These are phyloP conservation scores for Magallana gigas DNA, from an alignment of 1,140 invertebrate species.

Conservation along the genomic window DNA sequence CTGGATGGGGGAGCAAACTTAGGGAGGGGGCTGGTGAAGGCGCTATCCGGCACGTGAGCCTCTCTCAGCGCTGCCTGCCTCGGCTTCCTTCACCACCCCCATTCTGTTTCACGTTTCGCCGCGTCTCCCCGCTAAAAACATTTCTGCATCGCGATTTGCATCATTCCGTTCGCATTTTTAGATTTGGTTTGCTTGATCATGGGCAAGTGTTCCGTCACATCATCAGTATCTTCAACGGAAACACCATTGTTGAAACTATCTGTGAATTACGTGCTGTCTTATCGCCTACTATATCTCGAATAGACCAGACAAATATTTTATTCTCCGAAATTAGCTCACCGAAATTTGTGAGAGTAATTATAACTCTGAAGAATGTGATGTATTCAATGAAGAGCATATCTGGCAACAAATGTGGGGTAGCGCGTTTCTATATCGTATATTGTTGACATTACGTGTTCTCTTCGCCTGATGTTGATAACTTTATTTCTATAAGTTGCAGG, in stretches of 20 bases:
- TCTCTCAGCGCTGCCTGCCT: not conserved
- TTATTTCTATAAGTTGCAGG: not conserved
- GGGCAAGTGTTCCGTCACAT: slow-evolving; percentile 16
- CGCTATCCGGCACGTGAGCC: not conserved
- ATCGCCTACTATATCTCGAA: slow-evolving; percentile 31
- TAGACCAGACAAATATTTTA: slow-evolving; percentile 38
- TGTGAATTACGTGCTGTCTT: slow-evolving; percentile 24
- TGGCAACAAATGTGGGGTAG: slow-evolving; percentile 22
- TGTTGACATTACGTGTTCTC: slow-evolving; percentile 24
- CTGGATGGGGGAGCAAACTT: not conserved
- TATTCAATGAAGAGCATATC: slow-evolving; percentile 15
- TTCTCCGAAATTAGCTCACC: slow-evolving; percentile 30
- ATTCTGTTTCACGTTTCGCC: not conserved
- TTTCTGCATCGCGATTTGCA: not conserved
- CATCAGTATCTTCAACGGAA: not conserved
- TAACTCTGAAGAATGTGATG: slow-evolving; percentile 27
- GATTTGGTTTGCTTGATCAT: slow-evolving; percentile 9
- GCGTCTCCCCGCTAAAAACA: not conserved
- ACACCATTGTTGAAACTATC: slow-evolving; percentile 31
- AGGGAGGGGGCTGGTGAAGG: not conserved
- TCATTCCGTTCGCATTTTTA: not conserved
- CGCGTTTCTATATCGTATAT: slow-evolving; percentile 23
- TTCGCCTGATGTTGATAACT: slow-evolving; percentile 18
- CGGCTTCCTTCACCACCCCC: slow-evolving; percentile 1
- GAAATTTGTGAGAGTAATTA: slow-evolving; percentile 19